Evolutionary conservation across 2,113 vertebrate genomes (phyloP).

Genomic region (Patagioenas fasciata): DNA sequence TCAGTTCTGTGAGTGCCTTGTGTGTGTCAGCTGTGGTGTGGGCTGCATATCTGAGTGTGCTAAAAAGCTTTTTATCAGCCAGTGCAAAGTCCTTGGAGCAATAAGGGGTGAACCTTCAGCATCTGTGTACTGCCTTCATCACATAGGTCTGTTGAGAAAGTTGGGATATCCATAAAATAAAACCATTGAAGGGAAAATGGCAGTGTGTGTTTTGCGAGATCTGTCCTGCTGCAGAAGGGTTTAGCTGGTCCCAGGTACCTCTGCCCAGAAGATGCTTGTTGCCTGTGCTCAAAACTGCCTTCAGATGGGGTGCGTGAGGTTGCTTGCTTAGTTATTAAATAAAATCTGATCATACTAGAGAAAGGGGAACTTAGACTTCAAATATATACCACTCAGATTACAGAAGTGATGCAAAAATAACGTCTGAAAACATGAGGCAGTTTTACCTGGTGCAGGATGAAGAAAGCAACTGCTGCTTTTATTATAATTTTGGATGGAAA

Average conservation of each 20-base stretch:
- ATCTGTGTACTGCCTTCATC: not conserved
- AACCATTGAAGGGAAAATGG: not conserved
- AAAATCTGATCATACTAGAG: not conserved
- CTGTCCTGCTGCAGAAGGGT: not conserved
- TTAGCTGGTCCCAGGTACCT: not conserved
- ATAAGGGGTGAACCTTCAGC: not conserved
- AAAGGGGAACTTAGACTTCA: not conserved
- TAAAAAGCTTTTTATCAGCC: not conserved
- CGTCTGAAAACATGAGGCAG: not conserved
- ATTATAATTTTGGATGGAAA: not conserved
- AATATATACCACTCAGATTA: not conserved
- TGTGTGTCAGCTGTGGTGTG: not conserved
- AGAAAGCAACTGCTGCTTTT: not conserved
- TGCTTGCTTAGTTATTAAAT: not conserved
- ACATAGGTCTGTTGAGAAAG: not conserved
- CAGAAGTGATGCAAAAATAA: not conserved
- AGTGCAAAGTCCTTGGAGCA: not conserved
- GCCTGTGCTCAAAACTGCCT: not conserved
- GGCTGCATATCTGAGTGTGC: rapidly evolving
- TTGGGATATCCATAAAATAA: not conserved
- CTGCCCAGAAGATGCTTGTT: not conserved
- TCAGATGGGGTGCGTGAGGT: not conserved
- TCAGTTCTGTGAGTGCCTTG: not conserved
- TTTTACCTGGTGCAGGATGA: not conserved
- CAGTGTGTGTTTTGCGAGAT: not conserved